These are phyloP conservation scores for Galerucella nymphaeae DNA, from an alignment of 2,888 invertebrate genomes.

Conservation along the genomic window DNA sequence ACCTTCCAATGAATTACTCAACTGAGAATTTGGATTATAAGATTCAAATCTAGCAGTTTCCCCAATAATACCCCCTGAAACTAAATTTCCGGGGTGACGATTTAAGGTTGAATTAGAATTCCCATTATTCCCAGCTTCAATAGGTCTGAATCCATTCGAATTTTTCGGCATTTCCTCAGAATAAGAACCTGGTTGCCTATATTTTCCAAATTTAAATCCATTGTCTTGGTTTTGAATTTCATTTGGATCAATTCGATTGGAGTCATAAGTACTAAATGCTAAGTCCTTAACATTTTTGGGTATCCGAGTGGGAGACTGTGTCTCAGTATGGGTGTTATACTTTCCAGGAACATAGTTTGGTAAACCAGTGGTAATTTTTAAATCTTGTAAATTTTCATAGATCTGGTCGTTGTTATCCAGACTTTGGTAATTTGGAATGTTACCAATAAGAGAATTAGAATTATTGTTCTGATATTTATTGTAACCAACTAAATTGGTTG, in stretches of 20 bases:
- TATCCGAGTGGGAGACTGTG: constrained; percentile 41
- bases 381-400: constrained; percentile 36
- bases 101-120: neutral
- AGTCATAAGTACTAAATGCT: constrained; percentile 50
- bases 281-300: constrained; percentile 51
- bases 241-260: constrained; percentile 24
- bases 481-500: constrained; percentile 24
- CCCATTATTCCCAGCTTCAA: constrained; percentile 18
- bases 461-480: constrained; percentile 4
- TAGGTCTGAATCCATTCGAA: constrained; percentile 31
- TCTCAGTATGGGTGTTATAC: constrained; percentile 43
- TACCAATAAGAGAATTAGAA: neutral
- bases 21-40: neutral
- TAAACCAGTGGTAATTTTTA: constrained; percentile 28
- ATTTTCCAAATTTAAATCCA: constrained; percentile 35
- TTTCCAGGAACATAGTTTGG: constrained; percentile 50
- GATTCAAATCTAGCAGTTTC: constrained; percentile 6
- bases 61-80: neutral
- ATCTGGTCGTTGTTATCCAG: constrained; percentile 22
- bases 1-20: neutral
- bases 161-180: constrained; percentile 26
- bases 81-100: neutral
- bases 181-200: constrained; percentile 35
- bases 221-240: constrained; percentile 30
- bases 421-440: constrained; percentile 13